Base-by-base conservation (phyloP, 2,888 invertebrate species). In the Synergus gifuensis region DNA sequence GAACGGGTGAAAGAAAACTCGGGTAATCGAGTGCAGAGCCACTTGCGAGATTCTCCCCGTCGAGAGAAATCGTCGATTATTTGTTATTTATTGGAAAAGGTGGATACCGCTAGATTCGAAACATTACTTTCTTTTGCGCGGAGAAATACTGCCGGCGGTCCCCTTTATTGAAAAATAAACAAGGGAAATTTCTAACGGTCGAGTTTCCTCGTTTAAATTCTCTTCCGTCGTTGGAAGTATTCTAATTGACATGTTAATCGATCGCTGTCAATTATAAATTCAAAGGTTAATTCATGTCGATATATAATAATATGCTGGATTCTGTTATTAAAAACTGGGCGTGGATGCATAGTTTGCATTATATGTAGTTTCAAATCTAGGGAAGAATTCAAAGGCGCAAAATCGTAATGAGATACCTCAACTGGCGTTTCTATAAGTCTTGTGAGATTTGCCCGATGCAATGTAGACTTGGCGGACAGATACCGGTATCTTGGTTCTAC, bases 401-500 rank as follows among this genome's bases (percentile, higher is more conserved):
- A 36, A 40, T 40, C n/a, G 64, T 28, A 64, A 64, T 64, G 36
- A 36, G 36, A 36, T 7, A 36, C 14, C 42, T 66, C 18, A 42
- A 18, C 1, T 28, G 28, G 16, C 28, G 44, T 44, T 69, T 49
- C 46, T 28, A 18, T 28, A 18, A 49, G 28, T 22, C 49, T 69
- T 28, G 28, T 69, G 69, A 49, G 49, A 46, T 79, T 76, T 63
- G 4, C 44, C 22, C 42, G 18, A n/a, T 73, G 66, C 62, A 76
- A 77, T 77, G 69, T 76, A 60, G 62, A 66, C n/a, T 73, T 79
- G 28, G 73, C 76, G 63, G 40, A 64, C 42, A 63, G 49, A 73
- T 76, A 46, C 77, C 63, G 63, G 76, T 69, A 79, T 77, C 73
- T 77, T 62, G 66, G 77, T 78, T 82, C 83, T 78, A 78, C 78